These are phyloP conservation scores for Corythornis madagascariensis DNA, from an alignment of 2,113 vertebrate species.

Conservation along the genomic window DNA sequence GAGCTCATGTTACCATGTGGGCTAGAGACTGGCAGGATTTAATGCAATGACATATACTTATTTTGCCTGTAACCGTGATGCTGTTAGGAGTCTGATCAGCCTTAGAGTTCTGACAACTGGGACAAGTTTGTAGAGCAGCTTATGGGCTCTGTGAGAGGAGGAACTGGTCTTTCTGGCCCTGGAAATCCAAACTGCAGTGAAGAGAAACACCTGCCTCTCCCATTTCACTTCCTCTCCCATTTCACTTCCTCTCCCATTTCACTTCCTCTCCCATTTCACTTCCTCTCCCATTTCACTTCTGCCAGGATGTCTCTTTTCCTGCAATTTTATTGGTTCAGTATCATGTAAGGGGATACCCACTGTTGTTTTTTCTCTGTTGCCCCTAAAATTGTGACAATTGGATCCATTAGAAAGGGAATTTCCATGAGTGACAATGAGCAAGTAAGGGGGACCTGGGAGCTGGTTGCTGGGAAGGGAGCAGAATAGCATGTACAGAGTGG, in stretches of 20 bases:
- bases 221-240: neutral
- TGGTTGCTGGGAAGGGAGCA: neutral
- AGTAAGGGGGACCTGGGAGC: neutral
- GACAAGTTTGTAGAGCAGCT: neutral
- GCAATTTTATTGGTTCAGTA: neutral
- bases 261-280: no score
- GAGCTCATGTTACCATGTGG: neutral
- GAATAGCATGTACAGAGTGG: neutral
- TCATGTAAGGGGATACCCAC: rapidly evolving
- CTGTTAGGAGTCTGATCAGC: neutral
- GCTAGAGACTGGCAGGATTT: neutral
- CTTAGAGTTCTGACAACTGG: neutral
- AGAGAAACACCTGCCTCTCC: neutral
- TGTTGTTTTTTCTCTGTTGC: neutral
- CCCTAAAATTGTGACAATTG: neutral
- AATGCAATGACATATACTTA: neutral
- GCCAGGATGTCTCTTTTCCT: neutral
- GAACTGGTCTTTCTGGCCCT: neutral
- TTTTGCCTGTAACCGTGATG: neutral
- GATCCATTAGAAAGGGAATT: neutral
- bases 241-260: no score
- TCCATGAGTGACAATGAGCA: neutral
- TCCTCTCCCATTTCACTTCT: neutral
- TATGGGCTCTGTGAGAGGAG: neutral
- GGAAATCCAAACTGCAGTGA: neutral